These are phyloP conservation scores for Beroe ovata DNA, from an alignment of 37 sponge, comb jelly and placozoan species.

Conservation along the genomic window DNA sequence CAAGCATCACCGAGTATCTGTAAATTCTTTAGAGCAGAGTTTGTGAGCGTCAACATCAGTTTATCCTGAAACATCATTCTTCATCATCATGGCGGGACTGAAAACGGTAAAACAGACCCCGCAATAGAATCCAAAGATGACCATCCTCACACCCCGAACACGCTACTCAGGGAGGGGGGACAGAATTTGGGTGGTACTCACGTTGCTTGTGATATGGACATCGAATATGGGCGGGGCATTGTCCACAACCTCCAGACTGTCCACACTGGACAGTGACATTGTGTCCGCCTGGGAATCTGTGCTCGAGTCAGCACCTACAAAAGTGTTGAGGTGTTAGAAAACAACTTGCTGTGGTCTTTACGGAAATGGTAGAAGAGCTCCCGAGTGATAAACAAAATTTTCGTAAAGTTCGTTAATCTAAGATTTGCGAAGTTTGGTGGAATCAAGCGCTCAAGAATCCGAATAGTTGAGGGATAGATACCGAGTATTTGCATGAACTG, in stretches of 20 bases:
- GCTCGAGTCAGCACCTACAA: background rate
- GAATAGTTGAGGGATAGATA: no score
- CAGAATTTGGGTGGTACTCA: background rate
- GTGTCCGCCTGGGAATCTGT: background rate
- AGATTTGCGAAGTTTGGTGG: no score
- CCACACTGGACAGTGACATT: constrained; percentile 4
- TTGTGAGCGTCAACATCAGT: constrained; percentile 36
- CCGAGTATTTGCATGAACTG: constrained; percentile 57
- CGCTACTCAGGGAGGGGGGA: no score
- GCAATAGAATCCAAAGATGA: no score
- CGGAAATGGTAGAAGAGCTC: no score
- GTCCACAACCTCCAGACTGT: constrained; percentile 26
- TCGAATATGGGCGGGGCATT: constrained; percentile 15
- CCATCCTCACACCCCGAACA: no score
- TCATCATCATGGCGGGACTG: no score
- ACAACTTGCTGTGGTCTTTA: no score
- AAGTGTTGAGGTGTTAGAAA: no score
- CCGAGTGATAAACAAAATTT: background rate
- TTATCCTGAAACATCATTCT: constrained; percentile 40
- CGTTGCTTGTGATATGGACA: constrained; percentile 17
- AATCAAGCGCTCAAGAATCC: no score
- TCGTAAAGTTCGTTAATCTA: no score
- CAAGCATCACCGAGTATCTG: constrained; percentile 43
- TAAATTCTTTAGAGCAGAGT: constrained; percentile 49
- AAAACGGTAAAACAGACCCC: no score